These are phyloP conservation scores for Atherinomorus stipes DNA, from an alignment of 2,113 vertebrate species.

Conservation along the genomic window DNA sequence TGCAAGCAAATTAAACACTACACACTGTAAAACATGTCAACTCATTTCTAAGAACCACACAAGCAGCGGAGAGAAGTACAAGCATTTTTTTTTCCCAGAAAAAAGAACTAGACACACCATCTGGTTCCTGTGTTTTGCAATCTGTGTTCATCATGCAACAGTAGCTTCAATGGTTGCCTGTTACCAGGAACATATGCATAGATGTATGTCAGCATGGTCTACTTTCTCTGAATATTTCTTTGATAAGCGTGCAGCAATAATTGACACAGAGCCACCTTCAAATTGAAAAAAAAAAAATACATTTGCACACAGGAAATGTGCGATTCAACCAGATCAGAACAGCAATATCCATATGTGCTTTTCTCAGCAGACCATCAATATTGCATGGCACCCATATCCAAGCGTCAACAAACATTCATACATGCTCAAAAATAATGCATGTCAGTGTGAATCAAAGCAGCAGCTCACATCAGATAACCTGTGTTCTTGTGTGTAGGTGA, in stretches of 20 bases:
- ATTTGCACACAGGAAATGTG: not conserved
- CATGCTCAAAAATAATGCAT: conserved; percentile 10
- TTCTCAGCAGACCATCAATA: conserved; percentile 1
- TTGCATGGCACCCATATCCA: not conserved
- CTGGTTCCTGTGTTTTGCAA: conserved; percentile 25
- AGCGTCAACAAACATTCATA: conserved; percentile 3
- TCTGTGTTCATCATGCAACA: conserved; percentile 42
- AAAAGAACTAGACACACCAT: conserved; percentile 7
- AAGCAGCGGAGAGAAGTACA: not conserved
- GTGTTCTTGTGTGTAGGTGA: conserved; percentile 31
- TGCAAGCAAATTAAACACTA: not conserved
- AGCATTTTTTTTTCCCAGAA: not conserved
- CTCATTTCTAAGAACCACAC: not conserved
- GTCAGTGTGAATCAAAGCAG: conserved; percentile 34
- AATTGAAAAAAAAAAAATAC: not conserved
- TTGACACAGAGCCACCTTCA: not conserved
- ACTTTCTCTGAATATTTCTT: conserved; percentile 23
- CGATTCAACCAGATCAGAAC: conserved; percentile 1
- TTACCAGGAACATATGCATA: not conserved
- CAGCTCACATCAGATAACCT: conserved; percentile 44
- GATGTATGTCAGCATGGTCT: conserved; percentile 8
- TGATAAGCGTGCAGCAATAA: conserved; percentile 12
- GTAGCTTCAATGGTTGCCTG: conserved; percentile 4
- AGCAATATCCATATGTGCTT: not conserved
- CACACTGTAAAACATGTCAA: not conserved